These are phyloP conservation scores for Trochalopteron elliotii DNA, from an alignment of 2,113 vertebrate species.

Conservation along the genomic window DNA sequence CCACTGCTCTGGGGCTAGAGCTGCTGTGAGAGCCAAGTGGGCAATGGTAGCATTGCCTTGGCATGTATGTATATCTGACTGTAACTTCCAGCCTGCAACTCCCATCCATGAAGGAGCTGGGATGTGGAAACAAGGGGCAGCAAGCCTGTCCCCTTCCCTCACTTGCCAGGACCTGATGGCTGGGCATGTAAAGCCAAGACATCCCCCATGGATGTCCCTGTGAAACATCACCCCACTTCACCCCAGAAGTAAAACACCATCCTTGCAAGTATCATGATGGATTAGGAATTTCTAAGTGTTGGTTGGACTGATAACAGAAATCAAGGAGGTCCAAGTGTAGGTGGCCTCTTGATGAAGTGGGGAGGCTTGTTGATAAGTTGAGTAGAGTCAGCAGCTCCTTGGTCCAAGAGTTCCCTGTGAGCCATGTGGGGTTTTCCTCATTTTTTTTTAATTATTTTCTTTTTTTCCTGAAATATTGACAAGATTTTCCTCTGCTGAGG, in stretches of 20 bases:
- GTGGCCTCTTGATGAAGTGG: background rate
- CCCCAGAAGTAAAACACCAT: background rate
- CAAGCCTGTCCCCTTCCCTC: background rate
- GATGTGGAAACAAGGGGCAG: background rate
- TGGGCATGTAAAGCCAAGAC: background rate
- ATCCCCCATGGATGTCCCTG: fast-evolving
- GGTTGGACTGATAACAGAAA: background rate
- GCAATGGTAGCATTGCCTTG: background rate
- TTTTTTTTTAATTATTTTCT: background rate
- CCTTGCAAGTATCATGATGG: background rate
- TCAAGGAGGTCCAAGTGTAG: background rate
- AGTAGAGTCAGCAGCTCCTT: background rate
- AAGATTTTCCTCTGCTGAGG: background rate
- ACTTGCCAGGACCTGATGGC: background rate
- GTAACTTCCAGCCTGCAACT: background rate
- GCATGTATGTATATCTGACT: background rate
- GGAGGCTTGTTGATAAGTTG: background rate
- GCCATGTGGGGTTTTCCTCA: fast-evolving
- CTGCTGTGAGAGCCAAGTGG: background rate
- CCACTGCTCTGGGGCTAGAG: fast-evolving
- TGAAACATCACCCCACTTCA: background rate
- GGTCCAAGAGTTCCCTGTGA: background rate
- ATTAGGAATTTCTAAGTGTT: background rate
- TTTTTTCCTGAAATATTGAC: background rate
- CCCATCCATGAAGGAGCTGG: background rate